Evolutionary conservation across 2,888 invertebrate species (phyloP), one percentile per base, ranked within the genome.

Genomic region (Mesorhabditis spiculigera): DNA sequence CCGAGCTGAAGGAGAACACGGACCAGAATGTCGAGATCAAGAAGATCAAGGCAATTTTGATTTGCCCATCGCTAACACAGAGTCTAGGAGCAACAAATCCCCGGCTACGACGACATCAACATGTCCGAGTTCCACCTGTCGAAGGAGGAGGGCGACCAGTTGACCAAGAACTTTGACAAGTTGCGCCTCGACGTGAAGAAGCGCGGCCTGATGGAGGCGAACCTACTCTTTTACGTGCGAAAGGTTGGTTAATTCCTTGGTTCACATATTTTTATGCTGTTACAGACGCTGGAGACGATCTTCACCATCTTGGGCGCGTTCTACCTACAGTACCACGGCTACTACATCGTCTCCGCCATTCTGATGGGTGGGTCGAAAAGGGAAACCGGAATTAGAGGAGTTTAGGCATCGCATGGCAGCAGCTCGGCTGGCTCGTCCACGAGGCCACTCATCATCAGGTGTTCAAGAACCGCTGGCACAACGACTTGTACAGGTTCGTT

Each of bases 391-490:
- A 28, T 28, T 28, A 28, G 28, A 28, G 28, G 28, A 28, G 28
- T 28, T 28, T 28, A 28, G 28, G 85, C 6, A 71, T 85, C 63
- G 80, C 83, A 5, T 85, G 85, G 85, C 85, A 85, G 64, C 85
- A 85, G 45, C 71, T 83, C 16, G 84, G 77, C 58, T 77, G 77
- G 77, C 67, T 77, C 6, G 72, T 78, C 28, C 77, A 77, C 69
- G 44, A 41, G 41, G 83, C 82, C 64, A 78, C 82, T 43, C 84
- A 85, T 71, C 83, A 85, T 72, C 83, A 85, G 45, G 74, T 85
- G 50, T 85, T 85, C 74, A 80, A 80, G 69, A 77, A 76, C 62
- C 76, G 73, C 61, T 75, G 68, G 68, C 77, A 77, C 67, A 80
- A 80, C 67, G 79, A 80, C 67, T 67, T 78, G 64, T 74, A 75